Evolutionary conservation across 2,888 invertebrate genomes (phyloP), one percentile per base, ranked within the genome.

Genomic region (Allolobophora icterica): DNA sequence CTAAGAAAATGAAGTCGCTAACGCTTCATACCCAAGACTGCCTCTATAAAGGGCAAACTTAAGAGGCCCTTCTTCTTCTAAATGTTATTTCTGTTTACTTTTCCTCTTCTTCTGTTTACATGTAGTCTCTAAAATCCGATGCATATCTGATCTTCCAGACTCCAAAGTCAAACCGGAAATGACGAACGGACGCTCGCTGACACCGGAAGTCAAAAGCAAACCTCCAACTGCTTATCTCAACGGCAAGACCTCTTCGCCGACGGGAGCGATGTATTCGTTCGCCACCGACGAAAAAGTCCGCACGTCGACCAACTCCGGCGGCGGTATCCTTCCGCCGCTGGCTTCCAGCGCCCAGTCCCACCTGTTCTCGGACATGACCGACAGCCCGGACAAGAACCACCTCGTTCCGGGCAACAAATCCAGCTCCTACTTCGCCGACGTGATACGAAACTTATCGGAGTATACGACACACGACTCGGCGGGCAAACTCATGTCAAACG

Each of bases 101-200:
- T 24, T 52, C 5, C 24, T 24, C 52, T 52, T 4, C 21, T 24
- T 52, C 52, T 21, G 17, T 52, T 52, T 24, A 71, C 71, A n/a
- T n/a, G 8, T 71, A 11, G 17, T 71, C 71, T 71, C 13, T 71
- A n/a, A 71, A 8, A 71, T n/a, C n/a, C 13, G 30, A 71, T n/a
- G 71, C 30, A 71, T 71, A 5, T n/a, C 1, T 52, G 52, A 52
- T 52, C 52, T 71, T 71, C n/a, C 38, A 87, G 87, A 87, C 87
- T 87, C 38, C 1, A 87, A 87, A 87, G 87, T 87, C 21, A 87
- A 87, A 87, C 34, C 87, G 35, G 87, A 87, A 87, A 34, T 87
- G 35, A 30, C 34, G 35, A 87, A 87, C 34, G 87, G 87, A n/a
- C 87, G 87, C 24, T 34, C 87, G 19, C 34, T n/a, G 19, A 87